Percentiles rank a stretch among this genome's conserved stretches.
Conservation (phyloP, 2,888 invertebrate species). For the Hirtodrosophila histrioides region DNA sequence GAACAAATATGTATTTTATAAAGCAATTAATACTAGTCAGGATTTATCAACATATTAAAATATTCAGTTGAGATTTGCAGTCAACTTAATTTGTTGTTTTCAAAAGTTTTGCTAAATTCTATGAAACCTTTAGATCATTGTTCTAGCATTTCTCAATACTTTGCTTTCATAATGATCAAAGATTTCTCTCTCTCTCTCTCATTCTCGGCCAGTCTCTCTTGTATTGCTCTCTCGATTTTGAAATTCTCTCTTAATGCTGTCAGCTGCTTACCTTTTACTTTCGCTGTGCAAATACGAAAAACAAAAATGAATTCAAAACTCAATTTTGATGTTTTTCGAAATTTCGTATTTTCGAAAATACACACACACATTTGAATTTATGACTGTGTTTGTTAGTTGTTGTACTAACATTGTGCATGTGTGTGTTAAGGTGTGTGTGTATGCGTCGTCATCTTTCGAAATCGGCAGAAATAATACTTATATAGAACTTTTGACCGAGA, state of each 20-base stretch:
- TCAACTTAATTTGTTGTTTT: too few relatives aligned
- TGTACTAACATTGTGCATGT: constrained; percentile 11
- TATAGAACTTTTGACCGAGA: constrained; percentile 52
- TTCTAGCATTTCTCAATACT: too few relatives aligned
- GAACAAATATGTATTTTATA: too few relatives aligned
- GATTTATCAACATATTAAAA: too few relatives aligned
- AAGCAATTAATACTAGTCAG: too few relatives aligned
- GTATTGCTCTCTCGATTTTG: too few relatives aligned
- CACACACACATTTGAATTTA: constrained; percentile 54
- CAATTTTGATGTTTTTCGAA: constrained; percentile 68
- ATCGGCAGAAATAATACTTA: constrained; percentile 50
- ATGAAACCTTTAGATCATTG: too few relatives aligned
- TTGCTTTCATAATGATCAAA: too few relatives aligned
- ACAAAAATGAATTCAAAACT: constrained; percentile 52
- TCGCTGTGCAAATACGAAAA: constrained; percentile 51
- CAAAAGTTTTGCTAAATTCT: too few relatives aligned
- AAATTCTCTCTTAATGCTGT: constrained; percentile 4
- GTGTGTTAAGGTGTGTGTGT: background rate
- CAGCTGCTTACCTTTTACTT: constrained; percentile 56
- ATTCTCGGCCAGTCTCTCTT: background rate
- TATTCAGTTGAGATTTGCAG: too few relatives aligned
- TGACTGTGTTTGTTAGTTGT: constrained; percentile 34
- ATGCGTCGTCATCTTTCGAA: constrained; percentile 60
- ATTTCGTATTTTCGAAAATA: constrained; percentile 58
- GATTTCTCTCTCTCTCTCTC: too few relatives aligned